Percentiles rank a stretch among this genome's conserved stretches.
Conservation (phyloP, 2,797 vertebrate species). For the Megaceryle alcyon region DNA sequence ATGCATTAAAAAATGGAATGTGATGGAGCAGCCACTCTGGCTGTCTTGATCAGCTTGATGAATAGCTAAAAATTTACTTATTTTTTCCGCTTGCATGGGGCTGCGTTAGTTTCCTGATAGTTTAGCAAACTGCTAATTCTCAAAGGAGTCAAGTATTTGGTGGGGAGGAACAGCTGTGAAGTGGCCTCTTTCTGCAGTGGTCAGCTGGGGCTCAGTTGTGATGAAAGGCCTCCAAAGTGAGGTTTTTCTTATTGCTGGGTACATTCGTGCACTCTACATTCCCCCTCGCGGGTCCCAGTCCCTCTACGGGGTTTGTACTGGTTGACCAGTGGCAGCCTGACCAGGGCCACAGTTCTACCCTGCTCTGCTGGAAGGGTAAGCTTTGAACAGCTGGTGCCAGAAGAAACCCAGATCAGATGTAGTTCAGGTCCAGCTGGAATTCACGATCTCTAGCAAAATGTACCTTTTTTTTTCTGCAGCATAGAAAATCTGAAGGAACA, state of each 20-base stretch:
- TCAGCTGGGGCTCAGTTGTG: not conserved
- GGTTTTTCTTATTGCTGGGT: fast-evolving
- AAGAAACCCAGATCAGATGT: not conserved
- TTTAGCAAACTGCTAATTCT: not conserved
- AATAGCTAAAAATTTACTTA: not conserved
- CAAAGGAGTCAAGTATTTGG: not conserved
- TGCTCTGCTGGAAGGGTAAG: not conserved
- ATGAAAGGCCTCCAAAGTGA: not conserved
- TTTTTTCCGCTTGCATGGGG: not conserved
- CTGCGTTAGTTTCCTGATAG: not conserved
- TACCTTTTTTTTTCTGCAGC: not conserved
- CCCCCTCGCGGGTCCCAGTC: not conserved
- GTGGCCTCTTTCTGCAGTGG: not conserved
- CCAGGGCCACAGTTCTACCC: not conserved
- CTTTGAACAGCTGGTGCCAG: not conserved
- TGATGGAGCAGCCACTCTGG: not conserved
- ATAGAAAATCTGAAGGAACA: not conserved
- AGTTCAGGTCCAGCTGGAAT: not conserved
- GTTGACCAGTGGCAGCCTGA: not conserved
- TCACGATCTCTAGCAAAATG: not conserved
- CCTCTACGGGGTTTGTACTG: not conserved
- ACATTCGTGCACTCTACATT: fast-evolving
- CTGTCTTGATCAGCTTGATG: not conserved
- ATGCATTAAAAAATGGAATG: not conserved
- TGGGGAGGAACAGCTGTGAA: not conserved